phyloP scores from a whole-genome alignment of 2,888 invertebrate species.

The Zootermopsis nevadensis region DNA sequence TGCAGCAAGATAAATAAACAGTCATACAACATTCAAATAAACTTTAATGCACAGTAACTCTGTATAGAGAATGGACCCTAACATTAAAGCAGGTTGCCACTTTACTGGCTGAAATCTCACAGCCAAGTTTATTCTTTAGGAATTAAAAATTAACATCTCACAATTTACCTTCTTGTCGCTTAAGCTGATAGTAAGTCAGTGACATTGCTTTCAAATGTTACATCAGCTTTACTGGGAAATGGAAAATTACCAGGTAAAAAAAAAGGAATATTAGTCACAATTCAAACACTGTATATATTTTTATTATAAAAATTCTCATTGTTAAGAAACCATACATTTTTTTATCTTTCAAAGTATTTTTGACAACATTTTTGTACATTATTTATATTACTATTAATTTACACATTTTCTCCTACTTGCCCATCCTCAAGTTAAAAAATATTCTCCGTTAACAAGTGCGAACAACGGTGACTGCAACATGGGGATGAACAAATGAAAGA shows the following conservation, averaged over 20 bases:
- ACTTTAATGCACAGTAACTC: too few relatives aligned
- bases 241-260: neutral
- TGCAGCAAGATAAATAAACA: too few relatives aligned
- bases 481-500: slow-evolving; percentile 39
- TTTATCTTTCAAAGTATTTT: slow-evolving; percentile 34
- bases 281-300: slow-evolving; percentile 43
- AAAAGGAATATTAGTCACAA: neutral
- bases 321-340: slow-evolving; percentile 44
- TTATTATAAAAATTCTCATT: slow-evolving; percentile 50
- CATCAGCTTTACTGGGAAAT: neutral
- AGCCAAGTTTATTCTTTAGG: too few relatives aligned
- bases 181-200: too few relatives aligned
- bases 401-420: slow-evolving; percentile 40
- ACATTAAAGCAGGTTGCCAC: too few relatives aligned
- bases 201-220: too few relatives aligned
- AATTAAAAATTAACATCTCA: too few relatives aligned
- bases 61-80: too few relatives aligned
- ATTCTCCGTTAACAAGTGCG: slow-evolving; percentile 30
- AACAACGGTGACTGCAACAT: slow-evolving; percentile 35
- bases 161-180: too few relatives aligned
- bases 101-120: too few relatives aligned
- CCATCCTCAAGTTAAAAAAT: slow-evolving; percentile 40
- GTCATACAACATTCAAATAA: too few relatives aligned
- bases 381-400: slow-evolving; percentile 42
- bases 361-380: slow-evolving; percentile 46